Evolutionary conservation across 2,888 invertebrate genomes (phyloP), one percentile per base, ranked within the genome.

Genomic region (Eupithecia tripunctaria): DNA sequence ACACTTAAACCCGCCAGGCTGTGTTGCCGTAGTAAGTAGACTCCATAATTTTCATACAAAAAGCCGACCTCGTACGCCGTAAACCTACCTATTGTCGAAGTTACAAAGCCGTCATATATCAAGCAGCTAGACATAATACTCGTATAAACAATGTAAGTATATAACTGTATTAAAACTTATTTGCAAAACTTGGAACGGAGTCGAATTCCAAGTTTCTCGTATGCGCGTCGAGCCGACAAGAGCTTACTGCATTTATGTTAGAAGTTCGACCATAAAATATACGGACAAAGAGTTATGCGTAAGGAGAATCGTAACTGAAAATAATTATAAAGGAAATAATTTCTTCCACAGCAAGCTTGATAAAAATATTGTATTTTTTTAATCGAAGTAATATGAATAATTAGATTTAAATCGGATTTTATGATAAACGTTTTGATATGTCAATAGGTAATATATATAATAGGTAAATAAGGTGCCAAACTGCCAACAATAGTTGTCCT

Each of bases 161-260:
- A 51, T 78, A 79, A 78, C 79, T 78, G 79, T 78, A 79, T 80
- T 81, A 80, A 78, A 81, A 78, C 74, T 81, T 77, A 77, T 78
- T 80, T 78, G 77, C 71, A 73, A 71, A 74, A 74, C 68, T 79
- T 70, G 67, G 56, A 68, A 63, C 59, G 66, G 56, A 70, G 71
- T 73, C 73, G 72, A 75, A 70, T 68, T 27, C 66, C 29, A 68
- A 75, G 69, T 75, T 73, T 67, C 25, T 29, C 59, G 71, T 73
- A 75, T 72, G 51, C 68, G 63, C 76, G 76, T 69, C 60, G 66
- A 73, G 71, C 69, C 76, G 68, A 73, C 70, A 70, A 70, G 67
- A 67, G 74, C 71, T 72, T 75, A 72, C 75, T 75, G 75, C 75
- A 72, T 72, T 75, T 72, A 75, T 67, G 75, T 68, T 70, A 59